Percentiles rank a stretch among this genome's conserved stretches.
Conservation (phyloP, 2,113 vertebrate genomes). For the Melierax canorus region DNA sequence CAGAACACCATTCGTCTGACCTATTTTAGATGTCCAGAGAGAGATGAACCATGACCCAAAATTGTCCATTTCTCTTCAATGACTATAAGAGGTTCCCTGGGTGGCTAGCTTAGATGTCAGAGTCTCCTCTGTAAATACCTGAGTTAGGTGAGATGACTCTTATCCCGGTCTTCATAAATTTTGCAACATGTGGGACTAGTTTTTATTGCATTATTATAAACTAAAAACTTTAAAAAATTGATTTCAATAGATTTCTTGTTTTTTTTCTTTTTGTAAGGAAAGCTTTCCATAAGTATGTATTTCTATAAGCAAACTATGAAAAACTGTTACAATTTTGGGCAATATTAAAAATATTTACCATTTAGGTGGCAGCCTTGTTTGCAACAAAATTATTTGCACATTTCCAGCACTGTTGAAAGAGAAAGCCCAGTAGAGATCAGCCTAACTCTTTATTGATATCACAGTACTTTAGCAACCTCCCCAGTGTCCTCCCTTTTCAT, state of each 20-base stretch:
- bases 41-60: neutral
- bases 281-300: fast-evolving
- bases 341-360: neutral
- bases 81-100: neutral
- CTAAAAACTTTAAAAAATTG: neutral
- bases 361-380: neutral
- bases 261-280: neutral
- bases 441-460: neutral
- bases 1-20: neutral
- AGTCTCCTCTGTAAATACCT: neutral
- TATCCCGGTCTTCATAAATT: neutral
- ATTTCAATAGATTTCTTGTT: neutral
- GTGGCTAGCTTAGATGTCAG: neutral
- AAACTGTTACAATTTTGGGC: neutral
- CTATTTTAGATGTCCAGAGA: neutral
- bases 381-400: neutral
- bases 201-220: neutral
- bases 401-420: neutral
- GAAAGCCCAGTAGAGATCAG: neutral
- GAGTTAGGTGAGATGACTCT: neutral
- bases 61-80: neutral
- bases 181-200: neutral
- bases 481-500: neutral
- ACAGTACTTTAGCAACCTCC: neutral
- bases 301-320: neutral